A percentile compares a stretch with the other conserved stretches of the same genome.
Evolutionary conservation across 2,888 invertebrate genomes (phyloP).

Genomic region (Sminthurinus aureus): DNA sequence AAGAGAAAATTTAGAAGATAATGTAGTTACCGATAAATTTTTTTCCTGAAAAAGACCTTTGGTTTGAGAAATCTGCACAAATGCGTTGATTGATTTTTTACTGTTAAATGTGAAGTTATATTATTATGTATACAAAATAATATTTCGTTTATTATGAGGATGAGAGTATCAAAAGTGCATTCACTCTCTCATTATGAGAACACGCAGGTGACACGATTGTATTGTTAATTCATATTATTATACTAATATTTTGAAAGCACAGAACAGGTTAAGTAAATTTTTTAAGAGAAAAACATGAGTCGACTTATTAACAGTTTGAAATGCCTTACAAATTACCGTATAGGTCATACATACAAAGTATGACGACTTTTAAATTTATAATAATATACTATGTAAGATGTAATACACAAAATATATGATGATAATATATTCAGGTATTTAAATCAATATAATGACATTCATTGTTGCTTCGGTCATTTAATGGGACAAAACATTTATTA

Average conservation of each 20-base stretch:
- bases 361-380: not conserved
- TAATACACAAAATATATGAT: too few relatives aligned
- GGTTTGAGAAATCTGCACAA: too few relatives aligned
- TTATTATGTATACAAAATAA: too few relatives aligned
- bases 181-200: not conserved
- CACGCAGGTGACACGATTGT: not conserved
- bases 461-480: not conserved
- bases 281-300: not conserved
- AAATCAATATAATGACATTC: too few relatives aligned
- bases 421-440: too few relatives aligned
- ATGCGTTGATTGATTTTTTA: too few relatives aligned
- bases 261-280: not conserved
- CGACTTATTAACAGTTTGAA: not conserved
- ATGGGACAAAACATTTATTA: not conserved
- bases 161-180: not conserved
- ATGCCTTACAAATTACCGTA: constrained; percentile 12
- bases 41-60: too few relatives aligned
- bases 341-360: constrained; percentile 5
- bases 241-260: not conserved
- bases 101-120: too few relatives aligned
- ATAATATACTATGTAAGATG: not conserved
- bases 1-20: too few relatives aligned
- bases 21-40: too few relatives aligned
- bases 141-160: not conserved
- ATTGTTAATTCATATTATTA: not conserved